phyloP scores from a whole-genome alignment of 2,888 invertebrate species.

The Notodonta dromedarius region DNA sequence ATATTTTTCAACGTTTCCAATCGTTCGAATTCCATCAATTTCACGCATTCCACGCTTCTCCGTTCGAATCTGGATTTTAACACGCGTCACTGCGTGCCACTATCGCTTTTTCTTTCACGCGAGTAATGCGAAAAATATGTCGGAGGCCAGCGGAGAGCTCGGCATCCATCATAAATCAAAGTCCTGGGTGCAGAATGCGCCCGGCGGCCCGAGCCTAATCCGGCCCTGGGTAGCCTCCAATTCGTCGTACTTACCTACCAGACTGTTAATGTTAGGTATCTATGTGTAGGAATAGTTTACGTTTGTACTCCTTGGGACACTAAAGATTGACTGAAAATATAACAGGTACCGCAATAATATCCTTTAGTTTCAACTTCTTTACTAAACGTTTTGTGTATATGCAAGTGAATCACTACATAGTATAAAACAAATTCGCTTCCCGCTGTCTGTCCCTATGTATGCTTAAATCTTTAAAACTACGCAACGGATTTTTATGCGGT shows the following conservation, averaged over 20 bases:
- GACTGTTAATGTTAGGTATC: not conserved
- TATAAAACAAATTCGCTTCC: too few species aligned
- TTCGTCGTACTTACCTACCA: constrained; percentile 22
- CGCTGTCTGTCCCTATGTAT: too few species aligned
- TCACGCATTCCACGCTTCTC: constrained; percentile 17
- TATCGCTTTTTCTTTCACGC: constrained; percentile 46
- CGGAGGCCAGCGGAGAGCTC: constrained; percentile 42
- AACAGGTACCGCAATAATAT: too few species aligned
- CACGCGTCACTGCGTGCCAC: constrained; percentile 51
- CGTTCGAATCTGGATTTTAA: constrained; percentile 24
- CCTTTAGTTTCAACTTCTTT: too few species aligned
- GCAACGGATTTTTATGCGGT: too few species aligned
- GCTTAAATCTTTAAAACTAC: too few species aligned
- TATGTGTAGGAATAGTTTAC: too few species aligned
- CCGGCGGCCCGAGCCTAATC: constrained; percentile 36
- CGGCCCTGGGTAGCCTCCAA: constrained; percentile 24
- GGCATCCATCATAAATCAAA: constrained; percentile 60
- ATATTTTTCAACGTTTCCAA: not conserved
- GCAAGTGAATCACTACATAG: too few species aligned
- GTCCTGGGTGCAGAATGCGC: constrained; percentile 36
- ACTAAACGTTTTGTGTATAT: too few species aligned
- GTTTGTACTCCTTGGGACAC: too few species aligned
- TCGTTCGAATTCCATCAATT: constrained; percentile 12
- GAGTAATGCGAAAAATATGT: constrained; percentile 68
- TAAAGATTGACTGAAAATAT: too few species aligned